Evolutionary conservation across 2,888 invertebrate species (phyloP).

Genomic region (Coleophora flavipennella): DNA sequence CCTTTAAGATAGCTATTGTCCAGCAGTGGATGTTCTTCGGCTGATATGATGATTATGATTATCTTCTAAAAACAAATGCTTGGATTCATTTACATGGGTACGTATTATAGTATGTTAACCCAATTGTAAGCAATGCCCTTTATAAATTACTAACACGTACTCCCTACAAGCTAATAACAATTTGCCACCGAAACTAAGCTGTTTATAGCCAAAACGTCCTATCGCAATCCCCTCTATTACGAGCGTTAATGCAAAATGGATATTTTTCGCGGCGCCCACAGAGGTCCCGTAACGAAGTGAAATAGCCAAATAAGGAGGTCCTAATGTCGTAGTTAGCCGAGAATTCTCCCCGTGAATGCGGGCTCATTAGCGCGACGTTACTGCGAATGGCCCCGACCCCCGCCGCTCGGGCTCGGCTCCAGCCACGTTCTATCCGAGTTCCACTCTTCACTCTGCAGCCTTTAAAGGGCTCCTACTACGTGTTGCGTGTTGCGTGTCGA

Average conservation of each 20-base stretch:
- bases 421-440: constrained; percentile 59
- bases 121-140: too few relatives aligned
- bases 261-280: constrained; percentile 47
- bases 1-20: too few relatives aligned
- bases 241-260: constrained; percentile 28
- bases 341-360: constrained; percentile 62
- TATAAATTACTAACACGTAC: too few relatives aligned
- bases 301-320: constrained; percentile 68
- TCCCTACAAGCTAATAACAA: not conserved
- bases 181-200: not conserved
- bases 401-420: constrained; percentile 34
- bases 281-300: constrained; percentile 60
- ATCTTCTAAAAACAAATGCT: too few relatives aligned
- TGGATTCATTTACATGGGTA: too few relatives aligned
- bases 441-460: constrained; percentile 22
- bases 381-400: constrained; percentile 60
- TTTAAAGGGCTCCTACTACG: too few relatives aligned
- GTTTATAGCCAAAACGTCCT: constrained; percentile 3
- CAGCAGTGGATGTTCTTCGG: too few relatives aligned
- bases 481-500: constrained; percentile 19
- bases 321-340: constrained; percentile 65
- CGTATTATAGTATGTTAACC: too few relatives aligned
- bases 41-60: too few relatives aligned
- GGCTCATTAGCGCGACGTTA: constrained; percentile 66
- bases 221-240: not conserved